Conservation (phyloP, 64 coral and sea anemone genomes). For the Dendrophyllia cribrosa region DNA sequence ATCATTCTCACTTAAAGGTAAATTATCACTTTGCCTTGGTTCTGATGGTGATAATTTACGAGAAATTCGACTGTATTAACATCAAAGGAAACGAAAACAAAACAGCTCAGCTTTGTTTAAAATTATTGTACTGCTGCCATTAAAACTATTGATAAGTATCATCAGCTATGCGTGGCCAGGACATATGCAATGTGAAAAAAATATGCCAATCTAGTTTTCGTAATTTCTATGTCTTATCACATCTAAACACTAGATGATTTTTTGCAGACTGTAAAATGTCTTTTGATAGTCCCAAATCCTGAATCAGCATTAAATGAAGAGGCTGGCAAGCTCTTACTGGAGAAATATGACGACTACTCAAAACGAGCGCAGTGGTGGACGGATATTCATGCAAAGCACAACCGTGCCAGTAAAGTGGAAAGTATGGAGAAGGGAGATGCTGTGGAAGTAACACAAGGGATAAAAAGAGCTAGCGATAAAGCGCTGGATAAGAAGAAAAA, state of each 20-base stretch:
- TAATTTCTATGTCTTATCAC: neutral
- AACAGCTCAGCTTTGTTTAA: no score
- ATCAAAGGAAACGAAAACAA: no score
- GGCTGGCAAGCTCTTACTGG: conserved; percentile 95
- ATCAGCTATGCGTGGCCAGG: no score
- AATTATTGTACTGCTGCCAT: no score
- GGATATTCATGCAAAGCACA: conserved; percentile 91
- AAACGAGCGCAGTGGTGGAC: conserved; percentile 94
- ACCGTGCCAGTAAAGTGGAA: conserved; percentile 36
- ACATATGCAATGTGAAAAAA: no score
- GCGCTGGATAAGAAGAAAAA: conserved; percentile 98
- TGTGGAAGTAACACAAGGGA: conserved; percentile 66
- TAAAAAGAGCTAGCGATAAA: conserved; percentile 81
- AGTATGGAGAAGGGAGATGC: conserved; percentile 52
- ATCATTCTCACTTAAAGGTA: no score
- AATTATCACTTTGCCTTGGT: no score
- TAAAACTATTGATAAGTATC: no score
- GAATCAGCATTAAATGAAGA: conserved; percentile 99
- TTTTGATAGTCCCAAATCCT: conserved; percentile 97
- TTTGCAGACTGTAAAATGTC: conserved; percentile 95
- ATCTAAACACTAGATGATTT: neutral
- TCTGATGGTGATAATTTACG: no score
- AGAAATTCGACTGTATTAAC: no score
- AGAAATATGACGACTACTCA: conserved; percentile 97
- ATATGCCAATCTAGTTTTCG: no score